Evolutionary conservation across 2,113 vertebrate genomes (phyloP), one percentile per base, ranked within the genome.

Genomic region (Parotia lawesii): DNA sequence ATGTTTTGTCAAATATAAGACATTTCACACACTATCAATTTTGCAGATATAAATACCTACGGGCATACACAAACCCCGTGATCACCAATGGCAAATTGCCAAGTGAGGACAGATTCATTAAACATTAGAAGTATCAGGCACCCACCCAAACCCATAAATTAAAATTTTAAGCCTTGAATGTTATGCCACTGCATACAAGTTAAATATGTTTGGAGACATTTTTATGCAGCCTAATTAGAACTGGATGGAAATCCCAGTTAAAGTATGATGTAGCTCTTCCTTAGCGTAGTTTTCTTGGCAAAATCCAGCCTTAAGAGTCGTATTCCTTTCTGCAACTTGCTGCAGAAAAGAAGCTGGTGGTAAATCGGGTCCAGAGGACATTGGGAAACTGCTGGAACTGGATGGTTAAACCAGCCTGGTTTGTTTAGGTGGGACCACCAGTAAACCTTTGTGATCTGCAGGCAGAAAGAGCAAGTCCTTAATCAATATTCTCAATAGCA

Each of bases 1-100:
- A 90, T 60, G 85, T 82, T 95, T 97, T 96, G 85, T 95, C 93
- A 94, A 95, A 95, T 95, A 91, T 54, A 94, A 70, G 91, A 62
- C 95, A 93, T 89, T 95, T 97, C 94, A 90, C 87, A 94, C 89
- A 91, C 82, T 94, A 95, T 97, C 94, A 93, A 58, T 93, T 95
- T 95, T 95, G 40, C 85, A 90, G 92, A 96, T 95, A 91, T 93
- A 95, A 95, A 95, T 95, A 93, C 90, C 94, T 93, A 79, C 64
- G 87, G 87, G 81, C 78, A 87, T 80, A 45, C 91, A 94, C 87
- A 94, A 96, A 80, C 75, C 56, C 71, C 90, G 16, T 66, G 87
- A 89, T 96, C 87, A 94, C 81, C 33, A 12, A 14, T 91, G 95
- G 93, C 78, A 91, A 95, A 88, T 91, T 82, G 94, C 95, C 94